Evolutionary conservation across 1,140 invertebrate species (phyloP).

Genomic region (Drosophila pseudoobscura): DNA sequence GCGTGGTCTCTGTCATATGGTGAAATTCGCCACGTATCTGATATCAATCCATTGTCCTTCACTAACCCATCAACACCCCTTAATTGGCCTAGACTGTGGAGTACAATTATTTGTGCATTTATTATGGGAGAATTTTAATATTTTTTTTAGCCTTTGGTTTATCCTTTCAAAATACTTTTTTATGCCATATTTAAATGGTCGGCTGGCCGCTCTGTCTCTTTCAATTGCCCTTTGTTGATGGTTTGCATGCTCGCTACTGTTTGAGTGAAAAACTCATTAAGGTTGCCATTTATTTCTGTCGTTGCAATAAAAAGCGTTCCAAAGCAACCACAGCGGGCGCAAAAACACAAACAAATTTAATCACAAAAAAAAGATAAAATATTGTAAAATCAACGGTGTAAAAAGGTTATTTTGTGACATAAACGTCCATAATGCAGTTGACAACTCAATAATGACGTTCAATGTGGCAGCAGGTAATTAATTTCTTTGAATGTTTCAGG

Average conservation of each 20-base stretch:
- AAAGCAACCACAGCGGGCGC: slow-evolving; percentile 8
- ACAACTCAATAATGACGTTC: slow-evolving; percentile 45
- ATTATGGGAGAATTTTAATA: slow-evolving; percentile 1
- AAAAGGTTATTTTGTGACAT: slow-evolving; percentile 30
- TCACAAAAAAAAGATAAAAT: slow-evolving; percentile 17
- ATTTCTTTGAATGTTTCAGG: slow-evolving; percentile 18
- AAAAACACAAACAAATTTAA: slow-evolving; percentile 23
- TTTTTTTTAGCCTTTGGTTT: too few relatives aligned
- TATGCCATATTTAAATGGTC: slow-evolving; percentile 19
- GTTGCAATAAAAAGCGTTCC: slow-evolving; percentile 18
- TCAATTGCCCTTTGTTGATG: slow-evolving; percentile 7
- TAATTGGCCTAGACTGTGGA: background rate
- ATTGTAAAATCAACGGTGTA: slow-evolving; percentile 20
- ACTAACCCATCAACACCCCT: background rate
- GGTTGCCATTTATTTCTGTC: slow-evolving; percentile 31
- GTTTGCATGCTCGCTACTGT: background rate
- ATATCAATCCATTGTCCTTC: too few relatives aligned
- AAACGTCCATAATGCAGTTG: slow-evolving; percentile 22
- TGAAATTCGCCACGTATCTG: too few relatives aligned
- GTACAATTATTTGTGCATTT: background rate
- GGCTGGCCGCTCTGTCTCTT: background rate
- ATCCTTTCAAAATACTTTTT: slow-evolving; percentile 2
- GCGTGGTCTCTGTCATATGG: too few relatives aligned
- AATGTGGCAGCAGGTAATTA: slow-evolving; percentile 38
- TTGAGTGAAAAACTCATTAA: slow-evolving; percentile 26